Conservation (phyloP, 2,113 vertebrate species). For the Myotis davidii region DNA sequence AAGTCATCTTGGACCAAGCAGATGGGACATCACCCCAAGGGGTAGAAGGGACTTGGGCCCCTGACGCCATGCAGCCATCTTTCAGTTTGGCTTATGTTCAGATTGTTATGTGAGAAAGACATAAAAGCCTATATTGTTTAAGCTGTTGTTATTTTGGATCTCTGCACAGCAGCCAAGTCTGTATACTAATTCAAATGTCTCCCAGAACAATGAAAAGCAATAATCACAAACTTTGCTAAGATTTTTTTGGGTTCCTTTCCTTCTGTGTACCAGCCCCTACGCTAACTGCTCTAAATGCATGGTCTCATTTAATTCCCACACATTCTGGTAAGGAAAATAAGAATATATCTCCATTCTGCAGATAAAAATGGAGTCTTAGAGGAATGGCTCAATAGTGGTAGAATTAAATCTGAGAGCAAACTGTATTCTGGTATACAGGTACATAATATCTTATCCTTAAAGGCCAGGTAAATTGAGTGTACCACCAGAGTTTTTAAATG, state of each 20-base stretch:
- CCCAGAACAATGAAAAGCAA: constrained; percentile 30
- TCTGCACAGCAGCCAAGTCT: not conserved
- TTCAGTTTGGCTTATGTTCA: not conserved
- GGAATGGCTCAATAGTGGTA: not conserved
- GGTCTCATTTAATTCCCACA: not conserved
- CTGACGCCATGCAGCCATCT: not conserved
- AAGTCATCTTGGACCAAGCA: not conserved
- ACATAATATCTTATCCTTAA: not conserved
- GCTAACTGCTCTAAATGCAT: not conserved
- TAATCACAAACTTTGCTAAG: not conserved
- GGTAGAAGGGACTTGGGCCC: not conserved
- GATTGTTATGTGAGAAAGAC: not conserved
- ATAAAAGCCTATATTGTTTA: not conserved
- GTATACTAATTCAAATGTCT: not conserved
- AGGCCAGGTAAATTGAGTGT: not conserved
- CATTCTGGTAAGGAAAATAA: not conserved
- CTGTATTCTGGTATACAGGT: not conserved
- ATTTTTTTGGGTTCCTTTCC: not conserved
- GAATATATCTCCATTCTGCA: not conserved
- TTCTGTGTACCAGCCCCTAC: not conserved
- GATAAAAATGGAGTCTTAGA: not conserved
- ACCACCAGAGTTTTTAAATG: constrained; percentile 38
- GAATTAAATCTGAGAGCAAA: not conserved
- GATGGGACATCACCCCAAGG: not conserved
- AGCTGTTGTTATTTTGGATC: not conserved